A percentile compares a stretch with the other conserved stretches of the same genome.
Conservation (phyloP, 2,888 invertebrate species). For the Aspidiotus destructor region DNA sequence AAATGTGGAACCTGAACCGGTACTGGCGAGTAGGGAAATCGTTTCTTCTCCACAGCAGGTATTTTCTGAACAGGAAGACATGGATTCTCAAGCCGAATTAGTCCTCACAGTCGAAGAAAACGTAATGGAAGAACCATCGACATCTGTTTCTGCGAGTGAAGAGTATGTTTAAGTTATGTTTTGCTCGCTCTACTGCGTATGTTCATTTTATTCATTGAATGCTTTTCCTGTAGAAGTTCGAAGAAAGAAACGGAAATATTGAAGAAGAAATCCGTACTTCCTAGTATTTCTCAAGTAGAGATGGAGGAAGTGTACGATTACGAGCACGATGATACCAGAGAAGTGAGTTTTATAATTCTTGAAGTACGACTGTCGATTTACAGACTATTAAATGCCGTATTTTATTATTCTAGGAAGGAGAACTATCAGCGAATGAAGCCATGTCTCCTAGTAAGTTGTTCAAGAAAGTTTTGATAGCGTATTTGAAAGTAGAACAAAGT, state of each 20-base stretch:
- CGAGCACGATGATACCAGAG: constrained; percentile 28
- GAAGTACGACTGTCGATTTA: background rate
- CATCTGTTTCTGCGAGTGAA: background rate
- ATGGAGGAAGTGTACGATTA: constrained; percentile 31
- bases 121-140: background rate
- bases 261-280: background rate
- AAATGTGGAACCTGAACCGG: no score
- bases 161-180: background rate
- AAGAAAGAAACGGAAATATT: background rate
- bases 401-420: constrained; percentile 30
- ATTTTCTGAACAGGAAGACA: no score
- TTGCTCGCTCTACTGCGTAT: no score
- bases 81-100: constrained; percentile 20
- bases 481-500: constrained; percentile 1
- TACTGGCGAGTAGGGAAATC: no score
- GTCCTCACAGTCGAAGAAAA: constrained; percentile 25
- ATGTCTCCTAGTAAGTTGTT: constrained; percentile 25
- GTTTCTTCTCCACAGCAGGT: no score
- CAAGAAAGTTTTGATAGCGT: background rate
- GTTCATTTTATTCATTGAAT: background rate
- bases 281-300: background rate
- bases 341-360: constrained; percentile 7
- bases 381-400: background rate
- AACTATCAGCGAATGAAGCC: constrained; percentile 28
- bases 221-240: background rate